Conservation (phyloP, 2,888 invertebrate genomes). For the Limulus polyphemus region DNA sequence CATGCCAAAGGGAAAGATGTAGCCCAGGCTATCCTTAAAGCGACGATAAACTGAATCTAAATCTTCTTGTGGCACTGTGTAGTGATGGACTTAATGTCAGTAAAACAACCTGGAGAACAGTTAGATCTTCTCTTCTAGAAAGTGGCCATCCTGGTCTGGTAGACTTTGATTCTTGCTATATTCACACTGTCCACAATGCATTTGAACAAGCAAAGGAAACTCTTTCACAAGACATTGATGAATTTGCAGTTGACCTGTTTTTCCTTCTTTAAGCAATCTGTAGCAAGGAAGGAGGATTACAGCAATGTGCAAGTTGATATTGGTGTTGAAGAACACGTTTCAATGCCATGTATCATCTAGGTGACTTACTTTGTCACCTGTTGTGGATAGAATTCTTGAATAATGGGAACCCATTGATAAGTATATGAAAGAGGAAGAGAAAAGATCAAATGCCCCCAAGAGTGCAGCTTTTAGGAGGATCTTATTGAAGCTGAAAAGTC, state of each 20-base stretch:
- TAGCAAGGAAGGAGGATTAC: neutral
- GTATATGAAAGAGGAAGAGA: neutral
- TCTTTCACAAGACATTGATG: neutral
- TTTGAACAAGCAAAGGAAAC: no score
- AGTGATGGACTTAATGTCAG: neutral
- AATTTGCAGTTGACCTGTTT: neutral
- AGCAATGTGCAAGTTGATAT: neutral
- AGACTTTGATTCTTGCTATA: neutral
- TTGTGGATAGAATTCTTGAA: neutral
- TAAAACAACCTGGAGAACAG: neutral
- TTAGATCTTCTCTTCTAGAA: neutral
- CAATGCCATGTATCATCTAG: neutral
- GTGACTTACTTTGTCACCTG: neutral
- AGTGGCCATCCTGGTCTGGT: neutral
- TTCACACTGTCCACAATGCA: constrained; percentile 1
- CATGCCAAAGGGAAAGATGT: neutral
- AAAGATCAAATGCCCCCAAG: neutral
- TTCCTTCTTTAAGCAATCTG: neutral
- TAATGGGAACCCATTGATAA: neutral
- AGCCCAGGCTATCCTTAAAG: neutral
- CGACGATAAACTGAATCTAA: neutral
- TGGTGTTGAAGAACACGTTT: neutral
- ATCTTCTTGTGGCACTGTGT: neutral
- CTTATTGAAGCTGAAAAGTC: no score
- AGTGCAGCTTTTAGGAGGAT: neutral